phyloP scores from a whole-genome alignment of 2,888 invertebrate genomes.

The Perdita meconis region DNA sequence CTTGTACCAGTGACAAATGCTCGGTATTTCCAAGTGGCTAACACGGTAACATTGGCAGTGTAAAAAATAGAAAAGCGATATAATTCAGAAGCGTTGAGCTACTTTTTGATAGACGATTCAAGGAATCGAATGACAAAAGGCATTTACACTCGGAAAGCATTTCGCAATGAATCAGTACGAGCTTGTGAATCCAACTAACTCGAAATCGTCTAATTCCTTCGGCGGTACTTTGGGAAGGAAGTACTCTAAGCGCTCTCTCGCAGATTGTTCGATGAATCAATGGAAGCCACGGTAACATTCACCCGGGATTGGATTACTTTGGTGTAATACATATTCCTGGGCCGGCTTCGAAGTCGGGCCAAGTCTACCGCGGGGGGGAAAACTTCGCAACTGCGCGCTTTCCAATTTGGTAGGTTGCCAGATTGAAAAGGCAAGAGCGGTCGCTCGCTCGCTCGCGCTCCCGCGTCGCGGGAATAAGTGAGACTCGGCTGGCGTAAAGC shows the following conservation, averaged over 20 bases:
- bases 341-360: constrained; percentile 52
- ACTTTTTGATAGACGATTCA: too few relatives aligned
- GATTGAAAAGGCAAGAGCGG: constrained; percentile 63
- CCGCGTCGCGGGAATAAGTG: constrained; percentile 65
- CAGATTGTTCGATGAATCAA: constrained; percentile 72
- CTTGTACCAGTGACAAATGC: constrained; percentile 13
- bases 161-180: constrained; percentile 15
- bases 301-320: constrained; percentile 71
- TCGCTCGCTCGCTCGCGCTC: constrained; percentile 36
- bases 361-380: constrained; percentile 60
- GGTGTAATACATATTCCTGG: constrained; percentile 70
- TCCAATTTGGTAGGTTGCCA: constrained; percentile 82
- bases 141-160: too few relatives aligned
- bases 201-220: constrained; percentile 64
- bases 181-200: constrained; percentile 48
- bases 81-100: too few relatives aligned
- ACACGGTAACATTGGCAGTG: neutral
- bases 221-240: constrained; percentile 26
- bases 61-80: neutral
- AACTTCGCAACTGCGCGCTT: constrained; percentile 77
- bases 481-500: constrained; percentile 69
- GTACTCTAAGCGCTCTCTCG: constrained; percentile 57
- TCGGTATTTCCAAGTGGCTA: neutral
- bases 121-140: too few relatives aligned
- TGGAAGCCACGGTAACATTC: constrained; percentile 69